A percentile compares a stretch with the other conserved stretches of the same genome.
These are phyloP conservation scores for Melanerpes aurifrons DNA, from an alignment of 2,113 vertebrate genomes.

Conservation along the genomic window DNA sequence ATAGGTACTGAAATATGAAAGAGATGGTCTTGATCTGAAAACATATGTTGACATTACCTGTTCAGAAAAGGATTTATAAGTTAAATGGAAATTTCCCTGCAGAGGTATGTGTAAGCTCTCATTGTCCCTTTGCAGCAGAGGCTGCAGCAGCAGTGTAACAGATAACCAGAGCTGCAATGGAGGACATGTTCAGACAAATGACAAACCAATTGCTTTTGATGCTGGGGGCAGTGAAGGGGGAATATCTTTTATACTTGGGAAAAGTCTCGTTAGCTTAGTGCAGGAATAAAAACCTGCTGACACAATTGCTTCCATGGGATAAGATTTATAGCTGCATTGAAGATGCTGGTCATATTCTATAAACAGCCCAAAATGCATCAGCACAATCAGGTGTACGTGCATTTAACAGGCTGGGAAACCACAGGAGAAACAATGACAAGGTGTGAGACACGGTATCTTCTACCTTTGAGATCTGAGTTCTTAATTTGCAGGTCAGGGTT, in stretches of 20 bases:
- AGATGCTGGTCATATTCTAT: slow-evolving; percentile 42
- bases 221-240: not conserved
- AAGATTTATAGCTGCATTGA: slow-evolving; percentile 57
- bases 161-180: slow-evolving; percentile 2
- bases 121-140: not conserved
- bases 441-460: not conserved
- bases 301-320: not conserved
- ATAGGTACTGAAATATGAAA: not conserved
- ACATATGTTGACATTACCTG: not conserved
- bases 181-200: slow-evolving; percentile 36
- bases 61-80: not conserved
- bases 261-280: slow-evolving; percentile 31
- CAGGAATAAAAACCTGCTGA: slow-evolving; percentile 54
- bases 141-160: not conserved
- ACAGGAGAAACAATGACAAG: not conserved
- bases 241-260: slow-evolving; percentile 19
- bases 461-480: not conserved
- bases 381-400: not conserved
- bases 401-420: not conserved
- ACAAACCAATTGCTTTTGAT: slow-evolving; percentile 42
- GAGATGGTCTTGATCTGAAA: not conserved
- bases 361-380: slow-evolving; percentile 25
- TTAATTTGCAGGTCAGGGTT: not conserved
- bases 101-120: not conserved
- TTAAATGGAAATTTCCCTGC: not conserved